phyloP scores from a whole-genome alignment of 2,797 vertebrate species.

The Paguma larvata region DNA sequence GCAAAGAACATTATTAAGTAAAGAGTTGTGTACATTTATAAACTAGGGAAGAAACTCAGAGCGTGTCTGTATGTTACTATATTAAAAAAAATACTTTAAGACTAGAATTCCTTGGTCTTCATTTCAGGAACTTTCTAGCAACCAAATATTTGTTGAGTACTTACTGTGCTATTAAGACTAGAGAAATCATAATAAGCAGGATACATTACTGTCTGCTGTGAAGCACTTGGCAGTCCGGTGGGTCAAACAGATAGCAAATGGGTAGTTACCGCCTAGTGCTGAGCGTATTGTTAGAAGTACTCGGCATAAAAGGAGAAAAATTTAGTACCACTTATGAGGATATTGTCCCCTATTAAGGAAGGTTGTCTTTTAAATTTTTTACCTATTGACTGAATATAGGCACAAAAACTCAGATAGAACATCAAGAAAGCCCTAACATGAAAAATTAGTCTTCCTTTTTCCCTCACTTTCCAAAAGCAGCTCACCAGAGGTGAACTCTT shows the following conservation, averaged over 20 bases:
- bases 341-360: neutral
- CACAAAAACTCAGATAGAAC: neutral
- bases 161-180: neutral
- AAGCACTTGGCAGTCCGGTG: neutral
- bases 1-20: neutral
- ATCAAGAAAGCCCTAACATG: slow-evolving; percentile 22
- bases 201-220: neutral
- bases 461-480: neutral
- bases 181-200: neutral
- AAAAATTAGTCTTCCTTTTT: neutral
- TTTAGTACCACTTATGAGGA: neutral
- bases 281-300: neutral
- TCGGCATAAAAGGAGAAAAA: neutral
- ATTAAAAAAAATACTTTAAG: neutral
- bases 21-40: neutral
- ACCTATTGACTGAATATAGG: neutral
- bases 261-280: neutral
- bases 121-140: neutral
- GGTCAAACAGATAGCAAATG: neutral
- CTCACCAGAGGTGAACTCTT: neutral
- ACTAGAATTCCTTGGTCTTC: neutral
- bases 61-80: neutral
- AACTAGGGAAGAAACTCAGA: neutral
- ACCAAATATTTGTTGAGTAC: neutral
- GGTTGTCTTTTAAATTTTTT: neutral